These are phyloP conservation scores for Platichthys flesus DNA, from an alignment of 2,113 vertebrate genomes.

Conservation along the genomic window DNA sequence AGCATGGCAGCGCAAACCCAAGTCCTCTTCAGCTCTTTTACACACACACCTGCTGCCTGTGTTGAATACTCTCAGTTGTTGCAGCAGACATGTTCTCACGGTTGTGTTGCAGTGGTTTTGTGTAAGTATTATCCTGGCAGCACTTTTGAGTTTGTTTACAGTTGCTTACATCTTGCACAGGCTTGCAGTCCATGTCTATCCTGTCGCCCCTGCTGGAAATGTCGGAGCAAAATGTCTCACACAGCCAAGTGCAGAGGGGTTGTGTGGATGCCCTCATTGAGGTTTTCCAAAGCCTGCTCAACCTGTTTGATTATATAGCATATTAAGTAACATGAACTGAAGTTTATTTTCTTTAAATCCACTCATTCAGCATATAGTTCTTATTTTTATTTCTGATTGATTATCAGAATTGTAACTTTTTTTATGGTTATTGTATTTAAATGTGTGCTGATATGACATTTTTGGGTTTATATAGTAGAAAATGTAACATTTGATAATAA, in stretches of 20 bases:
- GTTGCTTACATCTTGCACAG: neutral
- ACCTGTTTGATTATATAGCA: neutral
- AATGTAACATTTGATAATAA: no score
- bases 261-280: no score
- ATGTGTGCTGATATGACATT: no score
- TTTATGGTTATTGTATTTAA: no score
- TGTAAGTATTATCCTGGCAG: neutral
- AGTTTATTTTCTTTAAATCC: neutral
- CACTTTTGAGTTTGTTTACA: constrained; percentile 8
- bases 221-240: neutral
- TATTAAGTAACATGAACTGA: no score
- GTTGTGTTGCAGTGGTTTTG: neutral
- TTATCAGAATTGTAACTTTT: no score
- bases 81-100: neutral
- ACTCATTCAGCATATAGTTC: no score
- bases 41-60: neutral
- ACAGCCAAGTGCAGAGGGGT: neutral
- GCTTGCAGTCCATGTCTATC: neutral
- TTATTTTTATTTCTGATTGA: no score
- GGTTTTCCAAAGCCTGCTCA: neutral
- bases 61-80: neutral
- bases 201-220: neutral
- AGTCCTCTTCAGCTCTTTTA: neutral
- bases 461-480: no score
- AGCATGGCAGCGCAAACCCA: neutral